phyloP scores from a whole-genome alignment of 1,140 invertebrate genomes.

The Conus betulinus region DNA sequence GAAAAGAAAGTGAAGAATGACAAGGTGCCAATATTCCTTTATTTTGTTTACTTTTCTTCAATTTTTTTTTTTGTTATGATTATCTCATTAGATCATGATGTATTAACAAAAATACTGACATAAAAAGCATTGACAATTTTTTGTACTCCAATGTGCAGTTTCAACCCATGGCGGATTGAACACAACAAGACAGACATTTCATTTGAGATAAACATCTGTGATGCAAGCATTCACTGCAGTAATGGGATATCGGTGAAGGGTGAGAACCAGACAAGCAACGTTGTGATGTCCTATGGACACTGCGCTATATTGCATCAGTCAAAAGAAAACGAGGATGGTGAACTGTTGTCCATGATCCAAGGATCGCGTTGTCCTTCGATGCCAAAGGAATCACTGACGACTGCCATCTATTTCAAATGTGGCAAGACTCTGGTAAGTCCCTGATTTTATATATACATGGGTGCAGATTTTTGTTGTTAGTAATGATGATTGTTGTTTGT shows the following conservation, averaged over 20 bases:
- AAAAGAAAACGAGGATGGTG: conserved; percentile 42
- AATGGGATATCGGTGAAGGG: conserved; percentile 50
- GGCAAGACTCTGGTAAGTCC: conserved; percentile 61
- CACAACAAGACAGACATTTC: conserved; percentile 52
- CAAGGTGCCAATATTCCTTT: too few species aligned
- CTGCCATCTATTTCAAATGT: conserved; percentile 68
- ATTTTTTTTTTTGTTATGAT: too few species aligned
- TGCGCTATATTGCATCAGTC: conserved; percentile 28
- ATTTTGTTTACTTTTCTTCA: too few species aligned
- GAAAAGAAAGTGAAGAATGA: too few species aligned
- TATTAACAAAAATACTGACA: too few species aligned
- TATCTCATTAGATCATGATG: too few species aligned
- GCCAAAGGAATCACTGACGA: conserved; percentile 42
- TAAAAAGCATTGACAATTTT: not conserved
- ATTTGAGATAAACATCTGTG: conserved; percentile 61
- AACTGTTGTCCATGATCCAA: conserved; percentile 49
- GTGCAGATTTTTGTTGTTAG: not conserved
- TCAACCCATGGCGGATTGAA: conserved; percentile 49
- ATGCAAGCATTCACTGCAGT: conserved; percentile 40
- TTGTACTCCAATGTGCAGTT: conserved; percentile 44
- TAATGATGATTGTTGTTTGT: not conserved
- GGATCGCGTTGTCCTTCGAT: conserved; percentile 55
- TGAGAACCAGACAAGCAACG: conserved; percentile 36
- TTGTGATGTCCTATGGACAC: conserved; percentile 49
- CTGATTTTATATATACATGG: not conserved